Evolutionary conservation across 1,140 invertebrate species (phyloP).

Genomic region (Aphidius gifuensis): DNA sequence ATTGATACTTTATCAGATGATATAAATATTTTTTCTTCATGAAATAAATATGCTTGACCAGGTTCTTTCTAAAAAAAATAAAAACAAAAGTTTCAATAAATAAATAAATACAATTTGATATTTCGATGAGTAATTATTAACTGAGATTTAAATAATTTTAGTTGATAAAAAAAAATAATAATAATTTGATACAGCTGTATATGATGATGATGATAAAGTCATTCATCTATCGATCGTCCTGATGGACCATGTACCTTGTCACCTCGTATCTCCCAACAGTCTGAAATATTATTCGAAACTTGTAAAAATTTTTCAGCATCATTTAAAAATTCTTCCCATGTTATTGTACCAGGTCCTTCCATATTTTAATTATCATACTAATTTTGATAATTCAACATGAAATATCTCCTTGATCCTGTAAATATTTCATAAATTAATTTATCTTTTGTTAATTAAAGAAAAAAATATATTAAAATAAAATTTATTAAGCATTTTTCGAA

Average conservation of each 20-base stretch:
- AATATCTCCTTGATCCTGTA: neutral
- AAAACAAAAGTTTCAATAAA: conserved; percentile 14
- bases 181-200: neutral
- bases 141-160: neutral
- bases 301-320: conserved; percentile 40
- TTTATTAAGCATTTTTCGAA: no score
- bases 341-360: conserved; percentile 49
- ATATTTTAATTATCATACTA: conserved; percentile 25
- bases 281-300: conserved; percentile 41
- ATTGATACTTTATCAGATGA: conserved; percentile 18
- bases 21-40: conserved; percentile 37
- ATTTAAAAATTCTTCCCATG: conserved; percentile 49
- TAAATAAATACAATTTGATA: conserved; percentile 15
- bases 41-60: conserved; percentile 44
- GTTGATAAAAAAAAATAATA: no score
- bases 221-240: conserved; percentile 26
- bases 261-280: conserved; percentile 46
- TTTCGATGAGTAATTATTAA: neutral
- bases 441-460: neutral
- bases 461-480: conserved; percentile 4
- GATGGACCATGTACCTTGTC: conserved; percentile 39
- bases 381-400: no score
- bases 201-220: conserved; percentile 1
- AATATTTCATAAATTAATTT: neutral
- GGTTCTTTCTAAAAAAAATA: conserved; percentile 31